Percentiles rank a stretch among this genome's conserved stretches.
phyloP scores from a whole-genome alignment of 2,113 vertebrate species.

The Tricholaema leucomelas region DNA sequence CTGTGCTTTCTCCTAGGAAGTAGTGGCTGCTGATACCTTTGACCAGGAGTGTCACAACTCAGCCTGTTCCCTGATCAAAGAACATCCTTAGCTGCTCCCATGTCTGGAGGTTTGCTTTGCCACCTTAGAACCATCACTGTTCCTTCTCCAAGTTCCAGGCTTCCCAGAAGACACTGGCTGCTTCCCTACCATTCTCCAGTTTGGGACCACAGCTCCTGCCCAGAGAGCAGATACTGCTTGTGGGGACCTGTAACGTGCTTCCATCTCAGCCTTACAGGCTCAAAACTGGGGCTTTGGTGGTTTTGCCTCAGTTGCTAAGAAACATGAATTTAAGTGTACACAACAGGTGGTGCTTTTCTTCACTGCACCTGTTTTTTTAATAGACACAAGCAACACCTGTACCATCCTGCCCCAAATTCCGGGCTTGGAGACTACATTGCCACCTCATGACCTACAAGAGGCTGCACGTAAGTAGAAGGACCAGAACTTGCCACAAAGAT shows the following conservation, averaged over 20 bases:
- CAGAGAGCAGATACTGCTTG: not conserved
- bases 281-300: not conserved
- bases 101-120: not conserved
- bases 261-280: not conserved
- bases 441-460: not conserved
- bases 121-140: not conserved
- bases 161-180: not conserved
- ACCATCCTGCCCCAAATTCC: not conserved
- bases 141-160: not conserved
- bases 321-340: not conserved
- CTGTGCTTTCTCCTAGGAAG: not conserved
- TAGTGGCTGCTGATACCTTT: not conserved
- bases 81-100: not conserved
- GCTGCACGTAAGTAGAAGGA: not conserved
- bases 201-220: not conserved
- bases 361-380: not conserved
- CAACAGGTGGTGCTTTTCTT: not conserved
- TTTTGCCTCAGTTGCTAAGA: constrained; percentile 5
- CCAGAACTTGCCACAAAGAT: not conserved
- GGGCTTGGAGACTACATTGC: accelerated
- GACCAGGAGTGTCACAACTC: not conserved
- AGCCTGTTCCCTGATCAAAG: not conserved
- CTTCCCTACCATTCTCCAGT: not conserved
- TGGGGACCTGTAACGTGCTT: accelerated
- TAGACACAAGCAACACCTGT: not conserved